Base-by-base conservation (phyloP, 2,113 vertebrate genomes). In the Mesocricetus auratus region DNA sequence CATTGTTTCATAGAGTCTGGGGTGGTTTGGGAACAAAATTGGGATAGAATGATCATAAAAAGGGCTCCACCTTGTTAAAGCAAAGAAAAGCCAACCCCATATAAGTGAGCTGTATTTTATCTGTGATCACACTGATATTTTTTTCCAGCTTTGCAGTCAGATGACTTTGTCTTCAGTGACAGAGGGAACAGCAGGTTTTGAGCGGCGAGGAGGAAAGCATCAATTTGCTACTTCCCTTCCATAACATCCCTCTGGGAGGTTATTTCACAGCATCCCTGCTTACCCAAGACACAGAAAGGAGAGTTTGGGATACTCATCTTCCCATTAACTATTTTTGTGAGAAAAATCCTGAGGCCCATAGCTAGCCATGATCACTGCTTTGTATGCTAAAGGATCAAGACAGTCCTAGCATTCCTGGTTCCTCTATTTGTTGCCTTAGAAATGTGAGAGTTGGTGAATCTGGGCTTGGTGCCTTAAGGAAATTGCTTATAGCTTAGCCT, bases 401-500 rank as follows among this genome's bases (percentile, higher is more conserved):
- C 86, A 77, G 39, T 79, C 78, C 42, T n/a, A 56, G 81, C 85
- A 91, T 94, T 95, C 90, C 77, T 91, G 66, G 86, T 68, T 88
- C 82, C 94, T 77, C 47, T 94, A 92, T 83, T 92, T 94, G 86
- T 89, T 94, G 92, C 92, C 85, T 83, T 47, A 94, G 93, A 92
- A 90, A 97, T 92, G 36, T 92, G 86, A 96, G 90, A 95, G 74
- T 50, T 89, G 95, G 87, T 77, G 68, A 75, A 89, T 92, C 73
- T 91, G 92, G 92, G 94, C 36, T 29, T 96, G 86, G 86, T 69
- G 86, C 94, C 92, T 97, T 90, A 93, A 96, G 96, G 93, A 97
- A 98, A 97, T 94, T 97, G 91, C 73, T 91, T 79, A 74, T 86
- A 96, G 94, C 96, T 97, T 96, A 97, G 73, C 68, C 78, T 95